Evolutionary conservation across 2,888 invertebrate species (phyloP), one percentile per base, ranked within the genome.

Genomic region (Drepana falcataria): DNA sequence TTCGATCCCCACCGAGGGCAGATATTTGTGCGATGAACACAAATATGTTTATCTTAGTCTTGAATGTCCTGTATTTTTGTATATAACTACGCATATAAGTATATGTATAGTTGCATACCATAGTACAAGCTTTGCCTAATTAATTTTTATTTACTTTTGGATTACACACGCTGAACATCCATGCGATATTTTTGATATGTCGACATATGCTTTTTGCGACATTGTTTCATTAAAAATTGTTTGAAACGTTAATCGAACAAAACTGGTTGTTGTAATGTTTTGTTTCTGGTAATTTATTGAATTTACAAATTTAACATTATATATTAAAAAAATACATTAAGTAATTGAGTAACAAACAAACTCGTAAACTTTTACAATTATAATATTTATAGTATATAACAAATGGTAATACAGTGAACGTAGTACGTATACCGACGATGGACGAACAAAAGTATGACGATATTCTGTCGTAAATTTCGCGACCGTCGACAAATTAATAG

Each of bases 141-240:
- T 21, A 1, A 21, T 21, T 21, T 21, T 21, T 21, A 21, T 21
- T 21, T 21, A 21, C 21, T 63, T 66, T 72, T 62, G 63, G 56
- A 58, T 58, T 64, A 65, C 66, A 68, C 64, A 59, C 65, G 64
- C 67, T 66, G 61, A 66, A 57, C 58, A 53, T 48, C 53, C 40
- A 51, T 51, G 51, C 21, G 40, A 51, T 40, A 21, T 21, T 21
- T 21, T 21, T 21, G 21, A 21, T 21, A 21, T 21, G 21, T 35
- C 52, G 48, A 60, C 49, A 54, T 5, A 55, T 54, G 21, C n/a
- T 9, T 37, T n/a, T 58, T 49, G 35, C 7, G 48, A 37, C n/a
- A 35, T 21, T 49, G 9, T n/a, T 21, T 21, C 21, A 49, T 49
- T 21, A 49, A 35, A 49, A 37, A 49, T 37, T 37, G 37, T 35